Base-by-base conservation (phyloP, 2,113 vertebrate species). In the Misgurnus anguillicaudatus region DNA sequence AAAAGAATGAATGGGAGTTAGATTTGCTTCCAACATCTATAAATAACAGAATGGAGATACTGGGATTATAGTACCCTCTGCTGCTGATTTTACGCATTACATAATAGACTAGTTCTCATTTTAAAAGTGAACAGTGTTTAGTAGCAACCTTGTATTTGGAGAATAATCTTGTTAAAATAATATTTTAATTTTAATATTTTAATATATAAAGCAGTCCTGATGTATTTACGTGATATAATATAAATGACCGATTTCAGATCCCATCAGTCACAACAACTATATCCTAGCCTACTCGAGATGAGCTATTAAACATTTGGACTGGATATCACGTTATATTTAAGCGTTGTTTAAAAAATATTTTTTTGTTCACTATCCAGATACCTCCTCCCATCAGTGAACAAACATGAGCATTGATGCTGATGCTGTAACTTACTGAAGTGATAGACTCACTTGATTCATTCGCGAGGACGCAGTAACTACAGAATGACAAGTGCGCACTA, bases 31-130 rank as follows among this genome's bases (percentile, higher is more conserved):
- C 24, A 31, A 31, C 24, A 31, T 3, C 24, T 31, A 31, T 1
- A 3, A 31, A 31, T 31, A 31, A 31, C 24, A 71, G 16, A 6
- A 38, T 55, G 6, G 16, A n/a, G 16, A 55, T n/a, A 21, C 9
- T 3, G 57, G n/a, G 53, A 72, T 58, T 60, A 58, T 42, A 58
- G 70, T 53, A n/a, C 39, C 70, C 42, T 42, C 70, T 58, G 21
- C 38, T 60, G 70, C 11, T 24, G 11, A 42, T 42, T 6, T 17
- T n/a, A n/a, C 0, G n/a, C 5, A 9, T 21, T 21, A 38, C 24
- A 70, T n/a, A 17, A 55, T 21, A 53, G 19, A 47, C 42, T 38
- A 9, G 14, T 13, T 51, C 53, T 19, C 0, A n/a, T 3, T n/a
- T 55, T 5, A n/a, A 17, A 57, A 6, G 16, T 57, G 14, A 19